These are phyloP conservation scores for Ctenicera cuprea DNA, from an alignment of 2,888 invertebrate species.

Conservation along the genomic window DNA sequence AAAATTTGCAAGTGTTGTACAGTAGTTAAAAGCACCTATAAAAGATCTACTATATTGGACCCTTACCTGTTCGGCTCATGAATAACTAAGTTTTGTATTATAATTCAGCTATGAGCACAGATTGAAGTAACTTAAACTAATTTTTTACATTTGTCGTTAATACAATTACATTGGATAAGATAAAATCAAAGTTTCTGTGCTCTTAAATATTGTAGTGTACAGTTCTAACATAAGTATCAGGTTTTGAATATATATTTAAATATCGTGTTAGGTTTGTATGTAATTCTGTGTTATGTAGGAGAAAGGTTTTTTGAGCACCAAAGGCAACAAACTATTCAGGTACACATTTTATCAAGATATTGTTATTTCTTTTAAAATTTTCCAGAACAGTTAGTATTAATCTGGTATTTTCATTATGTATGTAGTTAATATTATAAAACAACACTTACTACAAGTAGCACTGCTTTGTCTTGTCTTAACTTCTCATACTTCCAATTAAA, in stretches of 20 bases:
- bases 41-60: conserved; percentile 41
- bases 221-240: too few species aligned
- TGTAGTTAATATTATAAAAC: too few species aligned
- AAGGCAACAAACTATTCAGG: conserved; percentile 19
- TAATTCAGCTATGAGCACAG: background rate
- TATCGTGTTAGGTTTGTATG: background rate
- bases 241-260: background rate
- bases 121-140: background rate
- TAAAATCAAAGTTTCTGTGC: too few species aligned
- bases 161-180: background rate
- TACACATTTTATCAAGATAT: conserved; percentile 9
- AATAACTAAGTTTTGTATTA: conserved; percentile 14
- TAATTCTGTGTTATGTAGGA: conserved; percentile 1
- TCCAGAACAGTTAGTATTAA: background rate
- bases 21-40: conserved; percentile 16
- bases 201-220: background rate
- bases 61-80: conserved; percentile 42
- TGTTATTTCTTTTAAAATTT: background rate
- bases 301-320: conserved; percentile 15
- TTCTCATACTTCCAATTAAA: too few species aligned
- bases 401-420: too few species aligned
- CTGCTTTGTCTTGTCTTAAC: too few species aligned
- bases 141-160: background rate
- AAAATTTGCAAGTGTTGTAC: background rate
- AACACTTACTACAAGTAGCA: too few species aligned